Evolutionary conservation across 1,140 invertebrate species (phyloP).

Genomic region (Lithobius niger): DNA sequence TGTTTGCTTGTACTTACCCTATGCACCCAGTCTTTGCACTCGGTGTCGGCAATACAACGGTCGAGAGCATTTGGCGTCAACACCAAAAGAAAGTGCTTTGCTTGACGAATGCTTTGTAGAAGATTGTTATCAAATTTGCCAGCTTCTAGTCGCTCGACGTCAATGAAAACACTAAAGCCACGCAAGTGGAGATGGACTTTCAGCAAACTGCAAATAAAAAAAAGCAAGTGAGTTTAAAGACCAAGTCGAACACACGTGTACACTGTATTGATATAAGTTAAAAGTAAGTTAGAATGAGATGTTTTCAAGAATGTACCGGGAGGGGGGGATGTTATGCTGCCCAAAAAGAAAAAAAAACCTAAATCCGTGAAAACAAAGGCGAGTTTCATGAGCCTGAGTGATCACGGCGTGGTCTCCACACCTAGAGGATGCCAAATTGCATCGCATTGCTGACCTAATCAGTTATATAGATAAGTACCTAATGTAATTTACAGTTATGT

Average conservation of each 20-base stretch:
- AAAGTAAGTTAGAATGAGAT: no score
- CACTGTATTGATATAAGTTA: not conserved
- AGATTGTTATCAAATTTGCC: slow-evolving; percentile 98
- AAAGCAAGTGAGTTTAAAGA: slow-evolving; percentile 1
- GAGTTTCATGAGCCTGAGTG: no score
- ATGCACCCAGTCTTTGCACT: slow-evolving; percentile 98
- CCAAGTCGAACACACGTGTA: not conserved
- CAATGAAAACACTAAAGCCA: slow-evolving; percentile 89
- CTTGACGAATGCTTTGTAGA: slow-evolving; percentile 88
- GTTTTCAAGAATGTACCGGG: not conserved
- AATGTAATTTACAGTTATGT: no score
- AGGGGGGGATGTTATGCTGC: not conserved
- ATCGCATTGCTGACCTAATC: no score
- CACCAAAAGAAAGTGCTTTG: slow-evolving; percentile 92
- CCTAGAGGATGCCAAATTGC: no score
- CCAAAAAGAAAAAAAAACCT: no score
- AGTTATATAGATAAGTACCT: no score
- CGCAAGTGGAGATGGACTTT: slow-evolving; percentile 87
- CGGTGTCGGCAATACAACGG: slow-evolving; percentile 76
- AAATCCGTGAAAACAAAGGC: no score
- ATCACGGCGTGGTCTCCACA: no score
- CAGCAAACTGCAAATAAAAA: slow-evolving; percentile 33
- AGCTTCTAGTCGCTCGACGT: slow-evolving; percentile 85
- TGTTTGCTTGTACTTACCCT: slow-evolving; percentile 65
- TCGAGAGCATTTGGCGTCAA: slow-evolving; percentile 89